Percentiles rank a stretch among this genome's conserved stretches.
Conservation (phyloP, 1,140 invertebrate genomes). For the Bombus turneri region DNA sequence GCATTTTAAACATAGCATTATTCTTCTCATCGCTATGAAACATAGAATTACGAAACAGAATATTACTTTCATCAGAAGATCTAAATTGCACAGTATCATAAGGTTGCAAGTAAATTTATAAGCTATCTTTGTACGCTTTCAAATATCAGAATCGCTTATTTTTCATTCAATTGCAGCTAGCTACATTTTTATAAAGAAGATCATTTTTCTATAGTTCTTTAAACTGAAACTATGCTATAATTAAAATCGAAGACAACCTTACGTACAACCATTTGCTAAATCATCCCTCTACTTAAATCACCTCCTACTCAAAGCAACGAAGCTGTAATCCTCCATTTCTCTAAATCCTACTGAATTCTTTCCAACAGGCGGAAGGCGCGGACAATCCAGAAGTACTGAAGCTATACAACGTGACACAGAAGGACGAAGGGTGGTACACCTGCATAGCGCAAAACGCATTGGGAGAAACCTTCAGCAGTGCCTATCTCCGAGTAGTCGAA, state of each 20-base stretch:
- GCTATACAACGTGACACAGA: slow-evolving; percentile 91
- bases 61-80: neutral
- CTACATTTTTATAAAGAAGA: too few relatives aligned
- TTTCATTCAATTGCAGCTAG: too few relatives aligned
- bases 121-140: too few relatives aligned
- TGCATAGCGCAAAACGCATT: slow-evolving; percentile 93
- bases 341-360: neutral
- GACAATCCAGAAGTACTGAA: slow-evolving; percentile 88
- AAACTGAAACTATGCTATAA: too few relatives aligned
- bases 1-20: neutral
- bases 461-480: slow-evolving; percentile 89
- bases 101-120: too few relatives aligned
- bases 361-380: slow-evolving; percentile 67
- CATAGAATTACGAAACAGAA: neutral
- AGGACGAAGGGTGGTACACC: slow-evolving; percentile 96
- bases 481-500: slow-evolving; percentile 92
- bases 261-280: neutral
- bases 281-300: neutral
- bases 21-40: neutral
- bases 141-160: too few relatives aligned
- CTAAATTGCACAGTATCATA: too few relatives aligned
- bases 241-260: neutral
- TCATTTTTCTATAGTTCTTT: too few relatives aligned
- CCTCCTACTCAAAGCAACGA: neutral
- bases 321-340: neutral